Evolutionary conservation across 2,113 vertebrate species (phyloP).

Genomic region (Syngnathoides biaculeatus): DNA sequence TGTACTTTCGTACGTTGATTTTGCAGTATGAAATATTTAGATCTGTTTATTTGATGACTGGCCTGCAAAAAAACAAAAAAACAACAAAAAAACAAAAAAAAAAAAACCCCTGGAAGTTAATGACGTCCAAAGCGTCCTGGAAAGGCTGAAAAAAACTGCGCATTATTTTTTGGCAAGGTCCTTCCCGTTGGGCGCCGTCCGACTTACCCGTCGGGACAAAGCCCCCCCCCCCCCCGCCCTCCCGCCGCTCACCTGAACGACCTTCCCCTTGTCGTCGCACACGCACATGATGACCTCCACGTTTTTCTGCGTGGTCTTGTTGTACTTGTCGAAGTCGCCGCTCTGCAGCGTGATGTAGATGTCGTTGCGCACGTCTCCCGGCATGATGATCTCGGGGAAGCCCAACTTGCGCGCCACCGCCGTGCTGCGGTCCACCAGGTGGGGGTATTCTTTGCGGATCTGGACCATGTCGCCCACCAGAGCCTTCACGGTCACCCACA

Average conservation of each 20-base stretch:
- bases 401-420: slow-evolving; percentile 93
- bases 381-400: slow-evolving; percentile 99
- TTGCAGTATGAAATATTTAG: no score
- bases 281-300: slow-evolving; percentile 97
- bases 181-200: no score
- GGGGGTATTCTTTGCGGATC: slow-evolving; percentile 93
- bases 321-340: slow-evolving; percentile 97
- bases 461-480: slow-evolving; percentile 90
- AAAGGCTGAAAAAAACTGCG: background rate
- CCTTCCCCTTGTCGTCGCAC: slow-evolving; percentile 90
- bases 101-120: background rate
- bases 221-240: no score
- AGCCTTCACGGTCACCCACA: slow-evolving; percentile 98
- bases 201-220: background rate
- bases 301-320: slow-evolving; percentile 96
- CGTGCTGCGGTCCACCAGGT: slow-evolving; percentile 94
- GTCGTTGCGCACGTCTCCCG: slow-evolving; percentile 95
- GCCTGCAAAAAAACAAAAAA: no score
- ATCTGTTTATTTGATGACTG: no score
- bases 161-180: background rate
- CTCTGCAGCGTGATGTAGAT: slow-evolving; percentile 90
- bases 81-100: no score
- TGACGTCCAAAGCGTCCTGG: no score
- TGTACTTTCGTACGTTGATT: no score
- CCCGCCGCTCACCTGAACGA: slow-evolving; percentile 76